Evolutionary conservation across 2,797 vertebrate species (phyloP).

Genomic region (Choloepus didactylus): DNA sequence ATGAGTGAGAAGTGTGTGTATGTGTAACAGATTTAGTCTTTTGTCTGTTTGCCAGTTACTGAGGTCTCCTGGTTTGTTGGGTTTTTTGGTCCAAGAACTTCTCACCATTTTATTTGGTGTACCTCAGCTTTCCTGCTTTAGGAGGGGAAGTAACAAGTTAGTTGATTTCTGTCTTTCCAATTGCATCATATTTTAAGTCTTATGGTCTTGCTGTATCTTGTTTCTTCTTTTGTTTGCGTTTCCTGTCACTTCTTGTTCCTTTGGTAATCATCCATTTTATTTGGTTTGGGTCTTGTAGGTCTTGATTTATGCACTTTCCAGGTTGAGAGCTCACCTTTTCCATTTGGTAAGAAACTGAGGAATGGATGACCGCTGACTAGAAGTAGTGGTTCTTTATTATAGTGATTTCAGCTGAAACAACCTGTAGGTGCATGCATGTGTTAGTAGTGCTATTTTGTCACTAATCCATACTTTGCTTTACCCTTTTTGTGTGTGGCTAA

Average conservation of each 20-base stretch:
- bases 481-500: conserved; percentile 73
- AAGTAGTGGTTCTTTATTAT: conserved; percentile 89
- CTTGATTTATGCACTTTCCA: conserved; percentile 99
- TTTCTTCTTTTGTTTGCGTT: conserved; percentile 84
- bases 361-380: conserved; percentile 91
- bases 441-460: conserved; percentile 79
- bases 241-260: conserved; percentile 86
- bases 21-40: conserved; percentile 31
- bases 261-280: conserved; percentile 97
- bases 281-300: conserved; percentile 99
- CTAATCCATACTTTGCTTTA: conserved; percentile 83
- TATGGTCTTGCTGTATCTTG: conserved; percentile 42
- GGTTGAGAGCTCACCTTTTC: conserved; percentile 98
- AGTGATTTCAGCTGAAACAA: conserved; percentile 82
- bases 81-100: conserved; percentile 63
- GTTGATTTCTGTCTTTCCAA: conserved; percentile 80
- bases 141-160: conserved; percentile 66
- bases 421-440: conserved; percentile 85
- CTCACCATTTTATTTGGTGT: conserved; percentile 75
- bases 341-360: conserved; percentile 97
- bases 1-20: not conserved
- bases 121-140: conserved; percentile 81
- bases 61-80: not conserved
- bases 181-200: conserved; percentile 82
- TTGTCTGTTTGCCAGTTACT: conserved; percentile 55